A percentile compares a stretch with the other conserved stretches of the same genome.
phyloP scores from a whole-genome alignment of 2,797 vertebrate genomes.

The Alcedo quadribrachys region DNA sequence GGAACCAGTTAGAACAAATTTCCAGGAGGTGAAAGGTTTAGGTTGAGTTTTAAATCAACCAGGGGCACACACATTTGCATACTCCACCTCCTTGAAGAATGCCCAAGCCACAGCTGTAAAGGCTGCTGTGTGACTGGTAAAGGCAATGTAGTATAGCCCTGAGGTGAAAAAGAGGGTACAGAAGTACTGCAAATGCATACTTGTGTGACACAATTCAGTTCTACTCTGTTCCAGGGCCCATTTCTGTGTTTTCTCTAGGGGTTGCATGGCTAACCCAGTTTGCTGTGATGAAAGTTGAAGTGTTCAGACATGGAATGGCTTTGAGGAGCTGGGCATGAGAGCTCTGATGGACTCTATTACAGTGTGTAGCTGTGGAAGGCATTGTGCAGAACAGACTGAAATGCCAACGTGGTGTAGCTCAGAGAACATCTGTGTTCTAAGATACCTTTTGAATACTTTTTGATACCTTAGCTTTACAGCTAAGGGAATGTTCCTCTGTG shows the following conservation, averaged over 20 bases:
- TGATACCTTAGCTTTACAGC: neutral
- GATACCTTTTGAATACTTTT: neutral
- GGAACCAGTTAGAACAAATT: neutral
- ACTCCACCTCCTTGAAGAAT: neutral
- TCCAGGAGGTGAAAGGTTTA: neutral
- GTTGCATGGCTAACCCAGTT: neutral
- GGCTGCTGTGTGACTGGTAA: neutral
- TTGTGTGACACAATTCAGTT: neutral
- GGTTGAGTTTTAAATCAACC: neutral
- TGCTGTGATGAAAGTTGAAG: neutral
- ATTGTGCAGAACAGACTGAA: accelerated
- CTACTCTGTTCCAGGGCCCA: accelerated
- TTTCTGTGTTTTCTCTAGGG: neutral
- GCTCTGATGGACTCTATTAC: neutral
- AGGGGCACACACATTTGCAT: neutral
- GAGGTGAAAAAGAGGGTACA: neutral
- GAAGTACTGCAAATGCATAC: neutral
- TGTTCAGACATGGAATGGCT: neutral
- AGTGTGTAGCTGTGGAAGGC: neutral
- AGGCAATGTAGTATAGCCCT: neutral
- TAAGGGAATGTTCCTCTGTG: neutral
- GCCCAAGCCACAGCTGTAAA: neutral
- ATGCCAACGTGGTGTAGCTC: too few species aligned
- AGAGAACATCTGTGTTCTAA: accelerated
- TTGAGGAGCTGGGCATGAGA: neutral